Percentiles rank a stretch among this genome's conserved stretches.
These are phyloP conservation scores for Tethea ocularis DNA, from an alignment of 2,888 invertebrate genomes.

Conservation along the genomic window DNA sequence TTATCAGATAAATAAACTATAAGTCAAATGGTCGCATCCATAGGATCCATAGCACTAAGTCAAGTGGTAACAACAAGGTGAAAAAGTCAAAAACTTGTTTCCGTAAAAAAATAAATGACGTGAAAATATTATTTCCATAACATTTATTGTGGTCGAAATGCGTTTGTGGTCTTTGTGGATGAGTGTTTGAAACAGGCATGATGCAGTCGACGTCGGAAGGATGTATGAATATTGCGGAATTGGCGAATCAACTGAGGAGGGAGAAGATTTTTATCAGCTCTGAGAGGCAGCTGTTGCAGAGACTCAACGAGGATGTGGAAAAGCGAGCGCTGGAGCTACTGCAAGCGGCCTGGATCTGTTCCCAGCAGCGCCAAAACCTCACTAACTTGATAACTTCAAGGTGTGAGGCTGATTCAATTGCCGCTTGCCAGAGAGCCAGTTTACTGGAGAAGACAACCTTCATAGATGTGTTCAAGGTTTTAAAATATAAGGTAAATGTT, in stretches of 20 bases:
- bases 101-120: slow-evolving; percentile 44
- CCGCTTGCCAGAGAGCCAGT: slow-evolving; percentile 87
- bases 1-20: slow-evolving; percentile 16
- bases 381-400: slow-evolving; percentile 89
- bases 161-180: slow-evolving; percentile 50
- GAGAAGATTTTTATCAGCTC: slow-evolving; percentile 94
- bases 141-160: slow-evolving; percentile 42
- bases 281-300: slow-evolving; percentile 92
- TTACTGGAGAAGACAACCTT: slow-evolving; percentile 83
- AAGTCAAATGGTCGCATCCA: slow-evolving; percentile 10
- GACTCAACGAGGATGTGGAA: slow-evolving; percentile 89
- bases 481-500: slow-evolving; percentile 90
- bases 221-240: slow-evolving; percentile 77
- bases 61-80: slow-evolving; percentile 35
- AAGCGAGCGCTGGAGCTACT: slow-evolving; percentile 81
- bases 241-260: slow-evolving; percentile 87
- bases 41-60: slow-evolving; percentile 11
- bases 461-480: slow-evolving; percentile 91
- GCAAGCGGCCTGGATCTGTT: slow-evolving; percentile 93
- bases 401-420: slow-evolving; percentile 89
- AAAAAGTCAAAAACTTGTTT: slow-evolving; percentile 52
- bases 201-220: slow-evolving; percentile 79
- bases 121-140: slow-evolving; percentile 48
- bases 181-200: slow-evolving; percentile 50
- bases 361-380: slow-evolving; percentile 92